Evolutionary conservation across 1,140 invertebrate species (phyloP).

Genomic region (Ridgeia piscesae): DNA sequence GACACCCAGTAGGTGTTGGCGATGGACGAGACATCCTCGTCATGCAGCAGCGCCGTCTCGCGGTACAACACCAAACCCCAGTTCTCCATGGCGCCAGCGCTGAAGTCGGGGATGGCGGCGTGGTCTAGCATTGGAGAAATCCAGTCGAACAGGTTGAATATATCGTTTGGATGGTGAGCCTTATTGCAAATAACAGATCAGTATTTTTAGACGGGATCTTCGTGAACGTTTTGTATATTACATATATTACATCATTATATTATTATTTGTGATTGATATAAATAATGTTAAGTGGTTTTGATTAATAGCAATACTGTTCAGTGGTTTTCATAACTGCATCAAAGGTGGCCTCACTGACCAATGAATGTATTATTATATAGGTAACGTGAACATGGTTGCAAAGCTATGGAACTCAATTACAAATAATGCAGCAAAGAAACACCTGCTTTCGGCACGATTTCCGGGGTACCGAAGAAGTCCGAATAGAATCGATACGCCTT

Average conservation of each 20-base stretch:
- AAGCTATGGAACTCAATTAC: neutral
- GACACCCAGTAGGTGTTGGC: conserved; percentile 50
- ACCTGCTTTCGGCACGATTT: conserved; percentile 53
- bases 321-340: neutral
- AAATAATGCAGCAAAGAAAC: neutral
- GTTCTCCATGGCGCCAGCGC: conserved; percentile 61
- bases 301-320: neutral
- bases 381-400: neutral
- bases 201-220: neutral
- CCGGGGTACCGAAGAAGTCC: conserved; percentile 48
- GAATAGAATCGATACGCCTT: conserved; percentile 48
- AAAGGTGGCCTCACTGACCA: neutral
- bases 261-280: too few relatives aligned
- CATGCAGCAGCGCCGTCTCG: conserved; percentile 54
- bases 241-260: too few relatives aligned
- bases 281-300: too few relatives aligned
- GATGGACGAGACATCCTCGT: conserved; percentile 47
- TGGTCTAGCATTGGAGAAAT: conserved; percentile 47
- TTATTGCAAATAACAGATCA: neutral
- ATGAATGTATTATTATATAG: neutral
- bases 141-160: neutral
- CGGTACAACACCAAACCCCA: conserved; percentile 59
- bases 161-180: neutral
- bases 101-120: conserved; percentile 59
- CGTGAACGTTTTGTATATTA: neutral